Conservation (phyloP, 2,888 invertebrate species). For the Julus scandinavius region DNA sequence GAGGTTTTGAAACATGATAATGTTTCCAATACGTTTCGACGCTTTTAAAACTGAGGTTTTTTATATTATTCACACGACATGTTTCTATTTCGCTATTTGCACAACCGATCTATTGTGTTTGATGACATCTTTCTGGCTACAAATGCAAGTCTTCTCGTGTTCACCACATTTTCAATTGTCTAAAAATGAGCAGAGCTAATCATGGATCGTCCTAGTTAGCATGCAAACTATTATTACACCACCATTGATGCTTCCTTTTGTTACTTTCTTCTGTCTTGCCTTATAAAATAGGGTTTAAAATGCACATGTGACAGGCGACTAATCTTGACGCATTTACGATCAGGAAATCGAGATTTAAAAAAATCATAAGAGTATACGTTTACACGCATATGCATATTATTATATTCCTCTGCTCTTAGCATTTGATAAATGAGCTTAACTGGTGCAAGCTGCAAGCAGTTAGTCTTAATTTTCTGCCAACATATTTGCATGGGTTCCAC, state of each 20-base stretch:
- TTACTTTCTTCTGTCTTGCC: no score
- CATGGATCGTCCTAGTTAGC: not conserved
- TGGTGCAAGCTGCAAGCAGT: not conserved
- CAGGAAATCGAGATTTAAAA: not conserved
- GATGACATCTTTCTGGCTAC: not conserved
- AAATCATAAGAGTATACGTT: not conserved
- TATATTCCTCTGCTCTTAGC: not conserved
- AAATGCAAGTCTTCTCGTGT: not conserved
- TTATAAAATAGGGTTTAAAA: not conserved
- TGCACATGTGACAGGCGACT: not conserved
- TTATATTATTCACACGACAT: no score
- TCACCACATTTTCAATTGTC: not conserved
- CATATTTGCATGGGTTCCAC: not conserved
- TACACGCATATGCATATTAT: not conserved
- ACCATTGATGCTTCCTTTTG: not conserved
- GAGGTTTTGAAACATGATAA: no score
- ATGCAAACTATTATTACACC: not conserved
- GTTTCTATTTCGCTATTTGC: no score
- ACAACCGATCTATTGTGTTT: no score
- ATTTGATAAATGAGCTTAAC: not conserved
- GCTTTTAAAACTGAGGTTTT: no score
- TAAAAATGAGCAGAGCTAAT: no score
- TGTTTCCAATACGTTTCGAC: no score
- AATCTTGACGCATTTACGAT: not conserved
- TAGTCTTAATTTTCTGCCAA: conserved; percentile 7